Base-by-base conservation (phyloP, 1,140 invertebrate species). In the Megalopta genalis region DNA sequence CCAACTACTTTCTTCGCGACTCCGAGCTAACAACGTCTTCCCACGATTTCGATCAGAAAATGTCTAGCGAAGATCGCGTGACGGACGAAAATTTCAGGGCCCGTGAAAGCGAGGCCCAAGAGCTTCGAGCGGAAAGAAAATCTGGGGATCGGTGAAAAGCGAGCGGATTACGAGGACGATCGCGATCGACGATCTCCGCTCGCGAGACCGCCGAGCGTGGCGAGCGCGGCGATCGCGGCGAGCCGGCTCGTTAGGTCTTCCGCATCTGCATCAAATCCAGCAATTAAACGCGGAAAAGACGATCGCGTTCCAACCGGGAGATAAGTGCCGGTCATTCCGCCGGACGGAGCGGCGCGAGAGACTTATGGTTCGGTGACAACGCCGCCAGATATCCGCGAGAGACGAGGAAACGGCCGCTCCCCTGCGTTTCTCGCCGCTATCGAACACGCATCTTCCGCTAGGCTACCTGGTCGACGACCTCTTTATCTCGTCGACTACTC, bases 401-500 rank as follows among this genome's bases (percentile, higher is more conserved):
- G 66, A 76, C 64, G 57, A 73, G 27, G 27, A 60, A 65, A 9
- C 27, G 32, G 67, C 77, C 83, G 73, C 76, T 87, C 84, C 83
- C 70, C 62, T 60, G 80, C 69, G 79, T 86, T 32, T 80, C 78
- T 87, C 68, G n/a, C 75, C 79, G 69, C 86, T 88, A 90, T 90
- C 87, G 82, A 85, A 77, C 82, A 83, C 74, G 80, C 76, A 89
- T 90, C 88, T 90, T 87, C 77, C 86, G 86, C 86, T 86, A 79
- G 75, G 81, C 65, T 57, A 18, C 73, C 60, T 89, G 88, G 87
- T 88, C 88, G 88, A 90, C 87, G 88, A 89, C 88, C 88, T 88
- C 84, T 84, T 89, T 88, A 89, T 85, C 87, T 87, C 83, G 68
- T 71, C 78, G 64, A 59, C 46, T 16, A 16, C 7, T 52, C 79